phyloP scores from a whole-genome alignment of 2,113 vertebrate genomes.

The Pteruthius melanotis region DNA sequence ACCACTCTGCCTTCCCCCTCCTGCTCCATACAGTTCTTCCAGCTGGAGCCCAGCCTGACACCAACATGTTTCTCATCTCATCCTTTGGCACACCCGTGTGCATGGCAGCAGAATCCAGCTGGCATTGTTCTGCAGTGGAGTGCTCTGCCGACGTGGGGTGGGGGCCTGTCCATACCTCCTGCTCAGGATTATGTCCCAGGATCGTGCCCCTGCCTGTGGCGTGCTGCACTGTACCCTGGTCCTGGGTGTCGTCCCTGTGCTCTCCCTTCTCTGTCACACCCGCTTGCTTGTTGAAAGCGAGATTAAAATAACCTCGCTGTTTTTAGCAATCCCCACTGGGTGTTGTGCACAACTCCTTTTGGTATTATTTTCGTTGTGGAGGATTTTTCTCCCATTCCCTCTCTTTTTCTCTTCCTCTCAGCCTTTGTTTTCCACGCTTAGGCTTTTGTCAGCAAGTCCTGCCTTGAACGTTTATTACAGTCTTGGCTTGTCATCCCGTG shows the following conservation, averaged over 20 bases:
- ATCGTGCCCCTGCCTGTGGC: fast-evolving
- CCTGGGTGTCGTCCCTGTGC: background rate
- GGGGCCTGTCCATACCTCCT: background rate
- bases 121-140: background rate
- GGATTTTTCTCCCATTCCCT: background rate
- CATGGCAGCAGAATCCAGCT: background rate
- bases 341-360: conserved; percentile 34
- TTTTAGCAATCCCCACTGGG: conserved; percentile 53
- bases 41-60: background rate
- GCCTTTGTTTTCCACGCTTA: background rate
- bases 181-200: background rate
- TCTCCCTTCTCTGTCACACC: background rate
- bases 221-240: fast-evolving
- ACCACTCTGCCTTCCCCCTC: background rate
- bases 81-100: background rate
- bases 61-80: background rate
- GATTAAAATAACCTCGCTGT: conserved; percentile 54
- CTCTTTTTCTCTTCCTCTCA: background rate
- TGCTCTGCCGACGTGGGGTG: fast-evolving
- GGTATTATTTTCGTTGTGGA: conserved; percentile 22
- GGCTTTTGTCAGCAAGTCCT: background rate
- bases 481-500: background rate
- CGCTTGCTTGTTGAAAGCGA: conserved; percentile 1
- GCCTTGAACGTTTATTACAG: background rate
- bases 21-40: background rate